Conservation (phyloP, 2,888 invertebrate species). For the Anaspis maculata region DNA sequence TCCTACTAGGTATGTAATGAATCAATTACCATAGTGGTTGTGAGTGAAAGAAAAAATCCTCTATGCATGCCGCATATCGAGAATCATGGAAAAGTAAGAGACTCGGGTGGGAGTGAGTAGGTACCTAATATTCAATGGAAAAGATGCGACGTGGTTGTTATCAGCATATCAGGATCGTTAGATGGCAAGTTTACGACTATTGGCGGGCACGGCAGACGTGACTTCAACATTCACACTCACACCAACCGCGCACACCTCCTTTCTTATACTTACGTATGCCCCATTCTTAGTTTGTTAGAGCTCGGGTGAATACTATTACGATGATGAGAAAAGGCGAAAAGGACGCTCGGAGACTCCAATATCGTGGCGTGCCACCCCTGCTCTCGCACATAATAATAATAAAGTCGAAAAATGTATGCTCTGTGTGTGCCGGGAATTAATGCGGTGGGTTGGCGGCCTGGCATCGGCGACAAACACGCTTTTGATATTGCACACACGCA, state of each 20-base stretch:
- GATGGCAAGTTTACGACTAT: conserved; percentile 27
- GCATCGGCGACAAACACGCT: conserved; percentile 12
- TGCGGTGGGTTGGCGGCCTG: conserved; percentile 2
- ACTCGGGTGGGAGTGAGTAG: conserved; percentile 19
- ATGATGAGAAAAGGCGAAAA: too few species aligned
- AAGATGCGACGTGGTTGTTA: conserved; percentile 25
- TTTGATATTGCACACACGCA: too few species aligned
- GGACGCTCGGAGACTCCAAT: too few species aligned
- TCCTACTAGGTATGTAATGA: too few species aligned
- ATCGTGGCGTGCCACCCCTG: too few species aligned
- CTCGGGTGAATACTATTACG: not conserved
- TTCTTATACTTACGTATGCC: not conserved
- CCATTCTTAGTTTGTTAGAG: not conserved
- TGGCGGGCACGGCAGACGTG: conserved; percentile 25
- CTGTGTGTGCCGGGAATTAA: conserved; percentile 3
- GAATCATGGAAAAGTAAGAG: too few species aligned
- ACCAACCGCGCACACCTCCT: conserved; percentile 1
- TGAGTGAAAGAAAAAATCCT: too few species aligned
- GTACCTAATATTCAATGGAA: conserved; percentile 24
- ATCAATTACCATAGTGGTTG: too few species aligned
- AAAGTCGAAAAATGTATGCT: too few species aligned
- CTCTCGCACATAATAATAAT: too few species aligned
- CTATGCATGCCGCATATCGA: too few species aligned
- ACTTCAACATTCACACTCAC: conserved; percentile 24
- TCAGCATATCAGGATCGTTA: conserved; percentile 27